phyloP scores from a whole-genome alignment of 2,113 vertebrate genomes.

The Anser cygnoides region DNA sequence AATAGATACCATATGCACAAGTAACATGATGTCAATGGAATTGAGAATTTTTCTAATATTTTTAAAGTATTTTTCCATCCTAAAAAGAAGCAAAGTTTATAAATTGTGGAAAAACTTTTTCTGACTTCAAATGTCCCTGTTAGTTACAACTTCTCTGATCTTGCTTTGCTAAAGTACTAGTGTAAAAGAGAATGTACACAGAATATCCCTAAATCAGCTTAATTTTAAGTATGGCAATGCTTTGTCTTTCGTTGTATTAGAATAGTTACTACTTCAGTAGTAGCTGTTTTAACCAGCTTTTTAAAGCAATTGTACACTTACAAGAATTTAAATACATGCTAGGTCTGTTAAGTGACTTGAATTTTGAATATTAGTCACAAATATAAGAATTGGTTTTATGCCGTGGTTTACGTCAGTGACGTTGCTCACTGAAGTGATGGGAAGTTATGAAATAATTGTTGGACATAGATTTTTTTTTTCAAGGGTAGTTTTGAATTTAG shows the following conservation, averaged over 20 bases:
- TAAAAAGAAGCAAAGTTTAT: not conserved
- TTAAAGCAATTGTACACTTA: not conserved
- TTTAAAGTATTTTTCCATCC: not conserved
- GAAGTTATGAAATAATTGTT: not conserved
- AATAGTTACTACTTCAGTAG: not conserved
- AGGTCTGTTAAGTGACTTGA: not conserved
- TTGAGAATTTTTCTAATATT: not conserved
- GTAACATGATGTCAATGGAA: not conserved
- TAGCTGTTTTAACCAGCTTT: not conserved
- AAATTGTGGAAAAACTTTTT: not conserved
- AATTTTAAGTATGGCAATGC: not conserved
- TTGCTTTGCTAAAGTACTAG: not conserved
- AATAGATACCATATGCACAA: not conserved
- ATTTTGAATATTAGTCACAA: not conserved
- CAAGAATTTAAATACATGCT: not conserved
- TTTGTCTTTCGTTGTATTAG: not conserved
- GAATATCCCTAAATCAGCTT: not conserved
- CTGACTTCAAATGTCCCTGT: not conserved
- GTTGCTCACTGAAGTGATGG: not conserved
- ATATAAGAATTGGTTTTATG: not conserved
- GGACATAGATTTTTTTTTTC: not conserved
- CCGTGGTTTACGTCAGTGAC: not conserved
- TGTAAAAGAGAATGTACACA: not conserved
- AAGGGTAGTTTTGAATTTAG: not conserved
- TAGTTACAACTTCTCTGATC: not conserved